Conservation (phyloP, 2,888 invertebrate genomes). For the Apantesis nais region DNA sequence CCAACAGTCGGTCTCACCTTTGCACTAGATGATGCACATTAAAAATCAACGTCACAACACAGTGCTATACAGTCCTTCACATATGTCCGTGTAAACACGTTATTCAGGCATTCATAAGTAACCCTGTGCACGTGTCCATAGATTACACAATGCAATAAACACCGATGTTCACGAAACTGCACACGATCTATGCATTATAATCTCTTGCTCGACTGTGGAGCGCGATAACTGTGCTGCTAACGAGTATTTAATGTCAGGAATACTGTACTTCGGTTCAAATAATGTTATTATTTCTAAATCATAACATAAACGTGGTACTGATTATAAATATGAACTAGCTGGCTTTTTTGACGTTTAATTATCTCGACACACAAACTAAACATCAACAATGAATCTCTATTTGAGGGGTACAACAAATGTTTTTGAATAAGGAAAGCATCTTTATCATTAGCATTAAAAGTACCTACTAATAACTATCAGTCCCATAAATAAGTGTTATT, state of each 20-base stretch:
- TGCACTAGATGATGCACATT: background rate
- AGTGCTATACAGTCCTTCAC: background rate
- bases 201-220: constrained; percentile 12
- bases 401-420: too few relatives aligned
- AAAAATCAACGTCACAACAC: background rate
- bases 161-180: constrained; percentile 21
- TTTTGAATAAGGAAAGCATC: too few relatives aligned
- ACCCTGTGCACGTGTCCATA: constrained; percentile 5
- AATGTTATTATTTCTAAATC: background rate
- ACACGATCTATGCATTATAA: constrained; percentile 22
- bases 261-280: background rate
- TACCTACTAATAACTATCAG: background rate
- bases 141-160: constrained; percentile 31
- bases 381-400: too few relatives aligned
- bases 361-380: too few relatives aligned
- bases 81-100: background rate
- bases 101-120: background rate
- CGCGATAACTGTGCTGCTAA: constrained; percentile 8
- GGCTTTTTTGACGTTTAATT: background rate
- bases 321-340: background rate
- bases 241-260: background rate
- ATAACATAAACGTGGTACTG: background rate
- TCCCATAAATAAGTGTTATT: too few relatives aligned
- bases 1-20: background rate
- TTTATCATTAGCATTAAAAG: background rate